Evolutionary conservation across 1,140 invertebrate species (phyloP).

Genomic region (Sitobion miscanthi): DNA sequence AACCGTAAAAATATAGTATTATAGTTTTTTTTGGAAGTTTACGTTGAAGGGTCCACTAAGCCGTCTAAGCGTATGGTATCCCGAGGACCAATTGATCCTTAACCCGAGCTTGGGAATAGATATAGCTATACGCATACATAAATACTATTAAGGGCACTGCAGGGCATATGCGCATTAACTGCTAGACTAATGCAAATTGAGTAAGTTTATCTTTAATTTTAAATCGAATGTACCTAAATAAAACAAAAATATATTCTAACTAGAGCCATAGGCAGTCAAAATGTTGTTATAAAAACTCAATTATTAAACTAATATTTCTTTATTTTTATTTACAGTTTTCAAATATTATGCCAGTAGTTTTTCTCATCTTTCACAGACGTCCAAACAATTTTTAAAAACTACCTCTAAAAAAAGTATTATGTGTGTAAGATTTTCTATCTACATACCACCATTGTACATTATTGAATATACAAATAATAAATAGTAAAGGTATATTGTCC

Average conservation of each 20-base stretch:
- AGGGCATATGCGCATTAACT: too few species aligned
- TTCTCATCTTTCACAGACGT: not conserved
- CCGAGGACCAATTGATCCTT: too few species aligned
- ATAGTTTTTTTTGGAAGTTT: too few species aligned
- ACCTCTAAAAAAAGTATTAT: not conserved
- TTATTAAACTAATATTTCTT: not conserved
- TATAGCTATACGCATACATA: too few species aligned
- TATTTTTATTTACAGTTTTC: not conserved
- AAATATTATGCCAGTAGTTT: not conserved
- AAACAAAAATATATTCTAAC: not conserved
- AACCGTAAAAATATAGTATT: too few species aligned
- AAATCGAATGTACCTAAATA: not conserved
- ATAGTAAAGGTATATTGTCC: not conserved
- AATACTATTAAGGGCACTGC: too few species aligned
- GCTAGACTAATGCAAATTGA: not conserved
- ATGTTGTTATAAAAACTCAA: not conserved
- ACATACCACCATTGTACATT: not conserved
- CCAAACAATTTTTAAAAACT: not conserved
- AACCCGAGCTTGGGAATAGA: too few species aligned
- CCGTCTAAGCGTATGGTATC: too few species aligned
- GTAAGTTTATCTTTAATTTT: too few species aligned
- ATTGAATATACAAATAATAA: not conserved
- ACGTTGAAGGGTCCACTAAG: too few species aligned
- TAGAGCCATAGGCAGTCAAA: not conserved
- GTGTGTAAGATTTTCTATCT: not conserved